These are phyloP conservation scores for Lycodopsis pacificus DNA, from an alignment of 2,797 vertebrate genomes.

Conservation along the genomic window DNA sequence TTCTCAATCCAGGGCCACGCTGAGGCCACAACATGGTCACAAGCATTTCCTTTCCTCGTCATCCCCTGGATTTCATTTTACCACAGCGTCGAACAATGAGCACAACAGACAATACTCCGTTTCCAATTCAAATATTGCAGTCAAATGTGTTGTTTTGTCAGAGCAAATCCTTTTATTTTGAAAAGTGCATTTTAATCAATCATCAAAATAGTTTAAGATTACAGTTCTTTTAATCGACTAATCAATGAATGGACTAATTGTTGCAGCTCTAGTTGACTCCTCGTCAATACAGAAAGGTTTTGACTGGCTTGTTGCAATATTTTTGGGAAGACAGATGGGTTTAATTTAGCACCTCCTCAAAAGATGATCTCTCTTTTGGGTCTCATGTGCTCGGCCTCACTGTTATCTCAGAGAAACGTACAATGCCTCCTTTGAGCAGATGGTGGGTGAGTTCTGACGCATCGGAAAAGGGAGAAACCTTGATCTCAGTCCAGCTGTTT, in stretches of 20 bases:
- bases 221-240: neutral
- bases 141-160: neutral
- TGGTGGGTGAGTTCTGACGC: constrained; percentile 50
- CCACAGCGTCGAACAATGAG: neutral
- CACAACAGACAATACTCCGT: neutral
- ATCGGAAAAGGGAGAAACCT: constrained; percentile 33
- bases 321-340: neutral
- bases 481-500: constrained; percentile 68
- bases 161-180: neutral
- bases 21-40: neutral
- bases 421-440: constrained; percentile 66
- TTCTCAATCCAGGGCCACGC: neutral
- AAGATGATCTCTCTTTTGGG: constrained; percentile 3
- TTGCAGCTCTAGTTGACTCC: neutral
- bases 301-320: neutral
- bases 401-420: constrained; percentile 41
- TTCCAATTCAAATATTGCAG: neutral
- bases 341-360: constrained; percentile 6
- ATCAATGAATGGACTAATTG: neutral
- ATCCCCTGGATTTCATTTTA: neutral
- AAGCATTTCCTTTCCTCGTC: constrained; percentile 1
- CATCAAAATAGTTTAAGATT: neutral
- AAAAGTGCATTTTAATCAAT: neutral
- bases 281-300: neutral
- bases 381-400: constrained; percentile 28